These are phyloP conservation scores for honey bee (Apis mellifera) DNA, from an alignment of 1,140 invertebrate species.

Conservation along the genomic window Amel_HAv3.1 CM009944.2:6164001-6164500, in stretches of 20 bases:
- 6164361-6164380: slow-evolving; percentile 51
- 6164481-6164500: slow-evolving; percentile 50
- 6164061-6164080: no score
- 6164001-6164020: no score
- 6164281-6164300: neutral
- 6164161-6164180: no score
- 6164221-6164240: neutral
- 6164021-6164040: no score
- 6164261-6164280: neutral
- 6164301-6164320: neutral
- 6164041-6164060: no score
- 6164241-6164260: neutral
- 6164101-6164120: no score
- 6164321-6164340: slow-evolving; percentile 34
- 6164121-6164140: no score
- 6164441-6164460: slow-evolving; percentile 37
- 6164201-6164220: no score
- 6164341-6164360: slow-evolving; percentile 15
- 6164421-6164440: slow-evolving; percentile 3
- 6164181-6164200: no score
- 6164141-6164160: no score
- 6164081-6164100: no score
- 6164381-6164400: slow-evolving; percentile 55
- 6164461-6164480: slow-evolving; percentile 50
- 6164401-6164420: slow-evolving; percentile 32